phyloP scores from a whole-genome alignment of 23 tunicate genomes.

The Styela clava region DNA sequence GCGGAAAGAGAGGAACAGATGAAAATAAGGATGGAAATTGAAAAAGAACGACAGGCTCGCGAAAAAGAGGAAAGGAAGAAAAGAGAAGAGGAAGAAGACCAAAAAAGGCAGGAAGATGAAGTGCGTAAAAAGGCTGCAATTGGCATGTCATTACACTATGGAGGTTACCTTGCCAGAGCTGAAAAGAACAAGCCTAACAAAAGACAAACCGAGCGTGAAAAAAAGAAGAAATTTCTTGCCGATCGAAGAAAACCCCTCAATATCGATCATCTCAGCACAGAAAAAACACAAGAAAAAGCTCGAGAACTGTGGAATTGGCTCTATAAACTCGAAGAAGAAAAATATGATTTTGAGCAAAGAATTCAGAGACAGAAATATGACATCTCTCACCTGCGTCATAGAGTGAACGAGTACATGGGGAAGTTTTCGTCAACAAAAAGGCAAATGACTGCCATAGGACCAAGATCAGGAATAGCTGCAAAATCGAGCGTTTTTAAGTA shows the following conservation, averaged over 20 bases:
- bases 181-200: slow-evolving; percentile 90
- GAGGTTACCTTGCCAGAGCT: slow-evolving; percentile 84
- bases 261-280: slow-evolving; percentile 74
- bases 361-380: slow-evolving; percentile 86
- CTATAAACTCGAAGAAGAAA: slow-evolving; percentile 61
- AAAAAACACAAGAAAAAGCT: slow-evolving; percentile 79
- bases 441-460: slow-evolving; percentile 34
- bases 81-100: slow-evolving; percentile 34
- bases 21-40: slow-evolving; percentile 67
- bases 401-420: slow-evolving; percentile 94
- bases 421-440: slow-evolving; percentile 72
- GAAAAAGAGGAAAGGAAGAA: slow-evolving; percentile 74
- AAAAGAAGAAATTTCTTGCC: slow-evolving; percentile 65
- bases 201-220: slow-evolving; percentile 88
- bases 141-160: slow-evolving; percentile 87
- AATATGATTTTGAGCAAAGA: slow-evolving; percentile 80
- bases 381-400: slow-evolving; percentile 76
- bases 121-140: slow-evolving; percentile 79
- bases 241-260: slow-evolving; percentile 81
- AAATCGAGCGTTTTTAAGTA: slow-evolving; percentile 54
- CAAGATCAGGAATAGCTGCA: slow-evolving; percentile 60
- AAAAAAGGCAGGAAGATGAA: slow-evolving; percentile 51
- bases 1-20: slow-evolving; percentile 64
- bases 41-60: slow-evolving; percentile 71
- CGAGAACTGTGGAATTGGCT: slow-evolving; percentile 79